Evolutionary conservation across 2,888 invertebrate species (phyloP).

Genomic region (Dexiosoma caninum): DNA sequence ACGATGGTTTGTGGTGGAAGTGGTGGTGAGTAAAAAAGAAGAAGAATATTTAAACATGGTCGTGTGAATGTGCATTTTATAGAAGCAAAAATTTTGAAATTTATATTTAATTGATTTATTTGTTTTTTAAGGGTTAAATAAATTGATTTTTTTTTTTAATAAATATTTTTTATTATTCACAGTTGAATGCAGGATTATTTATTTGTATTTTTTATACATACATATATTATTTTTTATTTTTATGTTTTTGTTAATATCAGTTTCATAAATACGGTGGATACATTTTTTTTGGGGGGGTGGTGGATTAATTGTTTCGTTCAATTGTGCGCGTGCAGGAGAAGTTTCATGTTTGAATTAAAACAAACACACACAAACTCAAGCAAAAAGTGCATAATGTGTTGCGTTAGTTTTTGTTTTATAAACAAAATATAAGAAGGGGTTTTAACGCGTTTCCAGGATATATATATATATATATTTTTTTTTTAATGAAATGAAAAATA

Average conservation of each 20-base stretch:
- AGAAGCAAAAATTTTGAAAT: constrained; percentile 26
- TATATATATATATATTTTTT: too few relatives aligned
- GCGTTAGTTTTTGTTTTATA: background rate
- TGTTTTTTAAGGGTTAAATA: background rate
- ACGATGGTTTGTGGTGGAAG: constrained; percentile 41
- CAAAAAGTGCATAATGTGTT: constrained; percentile 26
- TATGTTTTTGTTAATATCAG: background rate
- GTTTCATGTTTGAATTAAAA: constrained; percentile 24
- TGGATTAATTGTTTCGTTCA: constrained; percentile 11
- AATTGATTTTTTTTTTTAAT: too few relatives aligned
- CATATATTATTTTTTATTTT: too few relatives aligned
- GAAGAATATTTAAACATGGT: constrained; percentile 35
- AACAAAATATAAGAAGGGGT: background rate
- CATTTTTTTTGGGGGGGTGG: background rate
- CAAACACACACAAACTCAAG: constrained; percentile 39
- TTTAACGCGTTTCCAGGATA: constrained; percentile 28
- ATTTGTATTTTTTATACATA: background rate
- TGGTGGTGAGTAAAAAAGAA: constrained; percentile 41
- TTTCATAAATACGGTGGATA: background rate
- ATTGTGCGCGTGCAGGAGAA: constrained; percentile 14
- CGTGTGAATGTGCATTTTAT: constrained; percentile 26
- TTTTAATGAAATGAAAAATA: constrained; percentile 26
- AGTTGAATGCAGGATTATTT: background rate
- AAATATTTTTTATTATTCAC: constrained; percentile 12
- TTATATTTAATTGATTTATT: too few relatives aligned